Base-by-base conservation (phyloP, 2,888 invertebrate genomes). In the Mimas tiliae region DNA sequence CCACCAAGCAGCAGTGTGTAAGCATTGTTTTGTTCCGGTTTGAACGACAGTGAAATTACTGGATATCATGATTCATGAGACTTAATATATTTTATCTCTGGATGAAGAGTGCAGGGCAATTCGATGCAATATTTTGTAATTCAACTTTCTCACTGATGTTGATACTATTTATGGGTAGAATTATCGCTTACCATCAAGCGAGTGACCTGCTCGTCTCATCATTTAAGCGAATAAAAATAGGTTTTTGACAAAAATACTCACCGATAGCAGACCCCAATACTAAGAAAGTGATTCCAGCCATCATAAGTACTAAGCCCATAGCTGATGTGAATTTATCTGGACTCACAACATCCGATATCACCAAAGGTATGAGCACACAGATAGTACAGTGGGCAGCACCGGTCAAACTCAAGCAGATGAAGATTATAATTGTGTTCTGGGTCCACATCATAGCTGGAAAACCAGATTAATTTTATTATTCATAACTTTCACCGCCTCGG, bases 271-370 rank as follows among this genome's bases (percentile, higher is more conserved):
- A 94, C 47, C 95, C 95, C 58, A 95, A 80, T 1, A 91, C 64
- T 12, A 95, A 82, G 34, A 91, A 92, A 0, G 91, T 82, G 0
- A 94, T 52, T 0, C 95, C 96, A 66, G 88, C 87, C 1, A 94
- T 83, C 52, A 95, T 83, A 85, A 95, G 94, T 63, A 86, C 91
- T 33, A 95, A 85, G 0, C 96, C 95, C 74, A 95, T 93, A 0
- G 95, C 96, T 0, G 95, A 91, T 0, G 95, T 90, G 74, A 95
- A 95, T 76, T 94, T 89, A 0, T 94, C 91, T 0, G 94, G 85
- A 0, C 77, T 77, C 63, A 95, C 94, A 42, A 94, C 86, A 68
- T 96, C 95, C 0, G 95, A 93, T 6, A 96, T 86, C 0, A 95
- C 95, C 38, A 95, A 74, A 0, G 95, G 91, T 21, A 94, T 77